Evolutionary conservation across 2,797 vertebrate genomes (phyloP).

Genomic region (Leuciscus waleckii): DNA sequence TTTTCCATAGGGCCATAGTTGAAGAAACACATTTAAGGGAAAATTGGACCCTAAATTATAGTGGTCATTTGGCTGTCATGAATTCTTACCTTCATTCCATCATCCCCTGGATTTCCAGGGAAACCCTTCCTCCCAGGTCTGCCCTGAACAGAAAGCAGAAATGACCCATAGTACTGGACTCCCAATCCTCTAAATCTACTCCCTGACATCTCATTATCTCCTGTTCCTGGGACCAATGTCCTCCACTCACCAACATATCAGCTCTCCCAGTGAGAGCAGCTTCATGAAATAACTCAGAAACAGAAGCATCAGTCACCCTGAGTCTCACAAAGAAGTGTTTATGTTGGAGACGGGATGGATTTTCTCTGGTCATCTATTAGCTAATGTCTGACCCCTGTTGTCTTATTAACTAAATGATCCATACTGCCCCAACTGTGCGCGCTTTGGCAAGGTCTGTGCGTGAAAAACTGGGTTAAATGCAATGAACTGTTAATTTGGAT

Average conservation of each 20-base stretch:
- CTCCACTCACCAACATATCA: constrained; percentile 27
- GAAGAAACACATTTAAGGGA: constrained; percentile 1
- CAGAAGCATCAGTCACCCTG: constrained; percentile 21
- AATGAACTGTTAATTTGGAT: constrained; percentile 15
- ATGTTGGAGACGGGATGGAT: constrained; percentile 40
- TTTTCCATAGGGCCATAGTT: background rate
- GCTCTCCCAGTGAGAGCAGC: constrained; percentile 23
- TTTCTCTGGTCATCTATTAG: constrained; percentile 39
- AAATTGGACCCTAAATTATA: background rate
- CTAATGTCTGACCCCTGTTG: constrained; percentile 36
- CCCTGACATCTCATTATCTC: constrained; percentile 47
- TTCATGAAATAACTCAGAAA: constrained; percentile 45
- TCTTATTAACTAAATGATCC: constrained; percentile 42
- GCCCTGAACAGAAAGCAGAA: constrained; percentile 86
- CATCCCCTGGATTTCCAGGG: constrained; percentile 86
- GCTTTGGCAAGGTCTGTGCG: constrained; percentile 13
- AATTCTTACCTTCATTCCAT: constrained; percentile 89
- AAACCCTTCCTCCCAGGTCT: constrained; percentile 90
- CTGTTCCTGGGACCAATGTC: constrained; percentile 42
- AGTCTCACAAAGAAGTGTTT: constrained; percentile 36
- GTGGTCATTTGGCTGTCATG: background rate
- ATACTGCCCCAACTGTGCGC: constrained; percentile 14
- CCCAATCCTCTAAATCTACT: constrained; percentile 28
- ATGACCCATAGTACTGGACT: constrained; percentile 70
- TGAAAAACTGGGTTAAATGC: constrained; percentile 17